Evolutionary conservation across 2,113 vertebrate species (phyloP), one percentile per base, ranked within the genome.

Genomic region (Arvicanthis niloticus): DNA sequence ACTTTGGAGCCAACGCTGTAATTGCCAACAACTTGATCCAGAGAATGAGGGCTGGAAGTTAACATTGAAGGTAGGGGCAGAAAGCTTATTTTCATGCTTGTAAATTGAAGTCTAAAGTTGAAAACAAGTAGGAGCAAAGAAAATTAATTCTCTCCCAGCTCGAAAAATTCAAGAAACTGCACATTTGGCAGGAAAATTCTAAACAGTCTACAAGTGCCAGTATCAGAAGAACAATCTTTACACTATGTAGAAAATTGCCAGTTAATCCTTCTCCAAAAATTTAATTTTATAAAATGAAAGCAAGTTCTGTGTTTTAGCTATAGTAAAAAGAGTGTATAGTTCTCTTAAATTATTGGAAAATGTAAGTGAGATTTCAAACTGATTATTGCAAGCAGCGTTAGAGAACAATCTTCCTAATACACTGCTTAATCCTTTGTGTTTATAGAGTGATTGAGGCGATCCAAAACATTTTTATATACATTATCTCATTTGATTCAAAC

Each of bases 201-300:
- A 97, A 98, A 97, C 97, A 98, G 70, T 87, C 34, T 91, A n/a
- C 91, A 94, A 92, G 92, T 97, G 97, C 97, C 98, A 98, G 31
- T 89, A 95, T 97, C 91, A 96, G 95, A 95, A 96, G 92, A 97
- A 98, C 95, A 97, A 96, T 97, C 95, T 97, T 97, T 98, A 98
- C 42, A 97, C 96, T 98, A 97, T 98, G 96, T 95, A 88, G 95
- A 96, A 97, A 97, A 96, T 91, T 95, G 80, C 75, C 82, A 94
- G 96, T 95, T 96, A 96, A 97, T 84, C 91, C 81, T 90, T 95
- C 91, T 96, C 88, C 96, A 96, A 97, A 97, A 96, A 88, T 84
- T 95, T 92, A 97, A 96, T 97, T 94, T 97, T 94, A 93, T 94
- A 93, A 96, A 96, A 91, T 97, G 94, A 97, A 98, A 97, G 95